Conservation (phyloP, 2,888 invertebrate species). For the Caradrina kadenii region DNA sequence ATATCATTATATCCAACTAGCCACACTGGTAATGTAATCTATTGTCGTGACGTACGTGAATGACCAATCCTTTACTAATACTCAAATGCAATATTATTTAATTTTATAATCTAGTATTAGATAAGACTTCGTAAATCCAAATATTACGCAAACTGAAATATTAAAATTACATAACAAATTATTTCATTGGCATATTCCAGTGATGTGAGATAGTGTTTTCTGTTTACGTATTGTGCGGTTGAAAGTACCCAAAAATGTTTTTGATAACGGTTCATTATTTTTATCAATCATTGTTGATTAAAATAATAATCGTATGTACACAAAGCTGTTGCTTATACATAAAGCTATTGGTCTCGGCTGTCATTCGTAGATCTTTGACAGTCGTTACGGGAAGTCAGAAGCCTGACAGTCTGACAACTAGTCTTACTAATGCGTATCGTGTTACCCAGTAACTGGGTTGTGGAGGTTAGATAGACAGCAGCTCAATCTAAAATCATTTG, state of each 20-base stretch:
- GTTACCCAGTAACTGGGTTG: too few relatives aligned
- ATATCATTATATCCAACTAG: slow-evolving; percentile 20
- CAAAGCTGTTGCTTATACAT: too few relatives aligned
- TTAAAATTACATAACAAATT: slow-evolving; percentile 16
- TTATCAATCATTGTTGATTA: neutral
- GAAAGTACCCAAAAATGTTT: slow-evolving; percentile 6
- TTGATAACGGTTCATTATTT: neutral
- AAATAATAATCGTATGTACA: too few relatives aligned
- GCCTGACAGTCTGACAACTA: too few relatives aligned
- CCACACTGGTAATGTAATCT: slow-evolving; percentile 6
- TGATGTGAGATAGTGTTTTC: slow-evolving; percentile 5
- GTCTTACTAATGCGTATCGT: too few relatives aligned
- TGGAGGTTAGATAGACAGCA: too few relatives aligned
- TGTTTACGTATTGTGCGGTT: neutral
- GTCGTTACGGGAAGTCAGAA: too few relatives aligned
- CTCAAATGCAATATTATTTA: slow-evolving; percentile 31
- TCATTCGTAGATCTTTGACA: too few relatives aligned
- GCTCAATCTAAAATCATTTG: too few relatives aligned
- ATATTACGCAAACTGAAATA: neutral
- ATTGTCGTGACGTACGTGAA: slow-evolving; percentile 27
- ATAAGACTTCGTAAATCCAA: slow-evolving; percentile 23
- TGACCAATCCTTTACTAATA: slow-evolving; percentile 13
- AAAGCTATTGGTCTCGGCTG: too few relatives aligned
- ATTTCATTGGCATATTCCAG: slow-evolving; percentile 18
- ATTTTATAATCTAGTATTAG: slow-evolving; percentile 15